Percentiles rank a stretch among this genome's conserved stretches.
Conservation (phyloP, 2,888 invertebrate species). For the Epicampocera succincta region DNA sequence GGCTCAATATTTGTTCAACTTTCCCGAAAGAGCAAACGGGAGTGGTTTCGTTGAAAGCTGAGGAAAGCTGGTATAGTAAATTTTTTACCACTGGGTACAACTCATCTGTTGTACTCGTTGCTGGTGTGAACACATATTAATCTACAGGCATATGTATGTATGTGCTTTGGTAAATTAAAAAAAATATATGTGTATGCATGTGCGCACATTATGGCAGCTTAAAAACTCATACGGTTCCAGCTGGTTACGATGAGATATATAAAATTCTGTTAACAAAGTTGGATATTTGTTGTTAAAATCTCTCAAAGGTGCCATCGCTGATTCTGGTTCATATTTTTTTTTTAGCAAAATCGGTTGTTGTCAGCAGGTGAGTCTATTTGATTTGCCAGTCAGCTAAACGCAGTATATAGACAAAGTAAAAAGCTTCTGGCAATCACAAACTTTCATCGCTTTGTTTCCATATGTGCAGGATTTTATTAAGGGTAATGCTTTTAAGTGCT, state of each 20-base stretch:
- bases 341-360: conserved; percentile 29
- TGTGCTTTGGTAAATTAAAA: too few species aligned
- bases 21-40: too few species aligned
- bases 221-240: neutral
- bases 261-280: conserved; percentile 61
- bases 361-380: conserved; percentile 5
- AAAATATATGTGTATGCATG: too few species aligned
- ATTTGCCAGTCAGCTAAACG: conserved; percentile 9
- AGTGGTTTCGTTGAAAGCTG: too few species aligned
- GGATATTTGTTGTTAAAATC: conserved; percentile 30
- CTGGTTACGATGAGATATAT: conserved; percentile 38
- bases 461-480: too few species aligned
- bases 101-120: conserved; percentile 24
- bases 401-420: conserved; percentile 7
- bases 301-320: conserved; percentile 66
- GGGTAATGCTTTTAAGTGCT: too few species aligned
- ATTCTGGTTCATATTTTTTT: conserved; percentile 53
- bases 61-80: too few species aligned
- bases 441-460: conserved; percentile 13
- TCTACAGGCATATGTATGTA: too few species aligned
- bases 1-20: too few species aligned
- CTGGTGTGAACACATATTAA: too few species aligned
- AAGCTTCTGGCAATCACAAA: conserved; percentile 27
- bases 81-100: too few species aligned
- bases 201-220: too few species aligned